Evolutionary conservation across 1,140 invertebrate genomes (phyloP), one percentile per base, ranked within the genome.

Genomic region (Maconellicoccus hirsutus): DNA sequence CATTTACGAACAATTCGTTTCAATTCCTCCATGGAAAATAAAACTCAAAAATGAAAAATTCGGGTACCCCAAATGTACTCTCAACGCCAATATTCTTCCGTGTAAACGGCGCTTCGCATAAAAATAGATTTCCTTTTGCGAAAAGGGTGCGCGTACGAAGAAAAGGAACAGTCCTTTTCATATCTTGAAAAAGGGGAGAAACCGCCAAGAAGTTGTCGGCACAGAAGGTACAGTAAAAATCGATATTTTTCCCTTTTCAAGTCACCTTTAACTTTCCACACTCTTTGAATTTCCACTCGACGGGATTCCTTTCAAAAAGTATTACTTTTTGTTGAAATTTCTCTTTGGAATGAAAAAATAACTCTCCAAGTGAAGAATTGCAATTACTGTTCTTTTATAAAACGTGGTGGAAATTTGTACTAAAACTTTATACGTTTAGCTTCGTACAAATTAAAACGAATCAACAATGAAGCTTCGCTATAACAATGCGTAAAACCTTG

Each of bases 151-250:
- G 61, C 25, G 8, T 26, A 66, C 22, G 25, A 66, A 66, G 25
- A 66, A 26, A 66, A 66, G 22, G 61, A 66, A 25, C 16, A 66
- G 61, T 6, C 61, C 61, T 66, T 66, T 25, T 23, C 19, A 23
- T 66, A 3, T 66, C 61, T 66, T 66, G 61, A 66, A 66, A 22
- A 66, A 26, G 61, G 61, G 61, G 61, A 66, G 61, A 66, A 66
- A 66, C 25, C 8, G 61, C 21, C 10, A 66, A 66, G 61, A 25
- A 26, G 21, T 66, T 66, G 25, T 23, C 61, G 21, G 10, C 61
- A 66, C 61, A 66, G 10, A 66, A 66, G 61, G 61, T 66, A 66
- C 61, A 12, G 61, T 66, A 66, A 66, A 25, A 66, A 66, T 66
- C 61, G 61, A 66, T 66, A 66, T 66, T 66, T 66, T 66, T 23